Conservation (phyloP, 1,140 invertebrate genomes). For the Gryllus bimaculatus region DNA sequence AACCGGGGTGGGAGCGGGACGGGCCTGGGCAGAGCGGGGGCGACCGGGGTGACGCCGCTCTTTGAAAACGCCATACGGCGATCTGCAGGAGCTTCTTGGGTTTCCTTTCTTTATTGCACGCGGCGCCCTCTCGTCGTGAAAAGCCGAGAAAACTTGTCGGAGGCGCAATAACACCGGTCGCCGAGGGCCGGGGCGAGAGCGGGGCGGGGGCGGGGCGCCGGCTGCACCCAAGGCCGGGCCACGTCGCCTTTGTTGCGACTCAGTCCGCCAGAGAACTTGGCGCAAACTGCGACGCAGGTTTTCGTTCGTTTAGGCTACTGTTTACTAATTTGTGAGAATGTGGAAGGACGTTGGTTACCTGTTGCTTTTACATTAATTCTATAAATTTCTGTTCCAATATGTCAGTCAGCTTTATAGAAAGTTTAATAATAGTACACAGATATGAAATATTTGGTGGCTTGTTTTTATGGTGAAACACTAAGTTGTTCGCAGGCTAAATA, state of each 20-base stretch:
- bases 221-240: neutral
- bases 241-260: neutral
- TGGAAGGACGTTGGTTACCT: too few relatives aligned
- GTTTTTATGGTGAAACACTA: too few relatives aligned
- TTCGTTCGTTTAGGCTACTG: neutral
- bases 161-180: neutral
- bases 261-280: neutral
- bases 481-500: too few relatives aligned
- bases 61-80: neutral
- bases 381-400: too few relatives aligned
- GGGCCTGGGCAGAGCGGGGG: neutral
- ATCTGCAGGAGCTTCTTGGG: neutral
- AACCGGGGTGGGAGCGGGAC: too few relatives aligned
- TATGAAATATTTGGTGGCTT: too few relatives aligned
- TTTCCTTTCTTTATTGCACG: neutral
- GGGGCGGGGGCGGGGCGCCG: too few relatives aligned
- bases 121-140: neutral
- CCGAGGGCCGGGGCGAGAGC: too few relatives aligned
- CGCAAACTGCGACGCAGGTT: neutral
- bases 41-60: neutral
- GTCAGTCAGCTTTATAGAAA: too few relatives aligned
- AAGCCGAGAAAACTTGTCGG: constrained; percentile 3
- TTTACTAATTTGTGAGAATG: too few relatives aligned
- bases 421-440: too few relatives aligned
- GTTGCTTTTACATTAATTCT: too few relatives aligned